Evolutionary conservation across 2,888 invertebrate species (phyloP).

Genomic region (Barypeithes pellucidus): DNA sequence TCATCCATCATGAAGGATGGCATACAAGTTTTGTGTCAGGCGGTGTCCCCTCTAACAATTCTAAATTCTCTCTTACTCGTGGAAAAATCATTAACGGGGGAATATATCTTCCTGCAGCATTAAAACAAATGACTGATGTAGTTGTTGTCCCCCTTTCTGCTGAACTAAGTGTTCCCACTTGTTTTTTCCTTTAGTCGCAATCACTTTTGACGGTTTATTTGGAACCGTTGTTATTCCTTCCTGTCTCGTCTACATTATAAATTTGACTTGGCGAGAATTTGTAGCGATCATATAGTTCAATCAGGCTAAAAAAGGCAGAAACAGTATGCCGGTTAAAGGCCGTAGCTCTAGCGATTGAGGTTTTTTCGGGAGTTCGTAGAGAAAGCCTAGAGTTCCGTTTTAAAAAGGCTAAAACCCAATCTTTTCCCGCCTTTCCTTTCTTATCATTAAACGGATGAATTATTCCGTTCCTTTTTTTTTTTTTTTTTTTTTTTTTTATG

Average conservation of each 20-base stretch:
- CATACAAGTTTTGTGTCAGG: slow-evolving; percentile 47
- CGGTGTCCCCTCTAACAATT: slow-evolving; percentile 48
- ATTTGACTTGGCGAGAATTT: slow-evolving; percentile 29
- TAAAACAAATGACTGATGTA: slow-evolving; percentile 9
- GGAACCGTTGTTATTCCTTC: slow-evolving; percentile 31
- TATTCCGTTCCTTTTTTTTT: slow-evolving; percentile 5
- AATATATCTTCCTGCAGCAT: slow-evolving; percentile 22
- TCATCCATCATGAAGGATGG: slow-evolving; percentile 51
- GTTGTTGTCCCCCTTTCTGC: slow-evolving; percentile 25
- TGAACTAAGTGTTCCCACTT: slow-evolving; percentile 15
- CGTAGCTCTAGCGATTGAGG: slow-evolving; percentile 10
- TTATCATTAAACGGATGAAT: slow-evolving; percentile 8
- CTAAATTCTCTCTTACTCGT: slow-evolving; percentile 37
- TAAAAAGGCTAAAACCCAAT: slow-evolving; percentile 7
- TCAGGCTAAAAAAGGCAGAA: slow-evolving; percentile 23
- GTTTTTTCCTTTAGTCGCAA: slow-evolving; percentile 29
- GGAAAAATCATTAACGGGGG: slow-evolving; percentile 22
- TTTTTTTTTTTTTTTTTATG: no score
- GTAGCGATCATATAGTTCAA: slow-evolving; percentile 23
- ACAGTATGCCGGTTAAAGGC: slow-evolving; percentile 19
- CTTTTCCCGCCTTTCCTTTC: slow-evolving; percentile 12
- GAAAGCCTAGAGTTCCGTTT: slow-evolving; percentile 6
- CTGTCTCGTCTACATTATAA: slow-evolving; percentile 33
- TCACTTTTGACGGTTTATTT: slow-evolving; percentile 23
- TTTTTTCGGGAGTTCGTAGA: slow-evolving; percentile 11